Base-by-base conservation (phyloP, 2,797 vertebrate species). In the Pitangus sulphuratus region DNA sequence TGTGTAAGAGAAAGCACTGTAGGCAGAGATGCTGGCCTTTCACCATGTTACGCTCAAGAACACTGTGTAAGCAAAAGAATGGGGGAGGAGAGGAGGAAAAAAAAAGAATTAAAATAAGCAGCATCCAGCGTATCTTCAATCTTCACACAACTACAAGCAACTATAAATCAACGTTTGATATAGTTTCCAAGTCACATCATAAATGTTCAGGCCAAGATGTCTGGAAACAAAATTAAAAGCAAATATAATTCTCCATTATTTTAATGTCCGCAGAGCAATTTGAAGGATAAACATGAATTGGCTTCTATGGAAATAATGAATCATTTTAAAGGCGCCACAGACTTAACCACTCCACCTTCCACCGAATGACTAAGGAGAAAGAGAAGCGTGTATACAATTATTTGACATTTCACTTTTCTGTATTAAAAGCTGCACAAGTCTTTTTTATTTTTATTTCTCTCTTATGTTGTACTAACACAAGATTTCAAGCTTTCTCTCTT, bases 211-310 rank as follows among this genome's bases (percentile, higher is more conserved):
- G 96, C 96, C 96, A 97, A 97, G 94, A 70, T 88, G 90, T 95
- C 96, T 97, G 97, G 97, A 97, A 97, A 97, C 74, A 95, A 97
- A 97, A 97, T 97, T 96, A 97, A 97, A 97, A 97, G 95, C 94
- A 96, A 97, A 97, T 94, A 96, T 79, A 93, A 96, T 95, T 97
- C 94, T 80, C 88, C 84, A 87, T 94, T 93, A 94, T 95, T 97
- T 94, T 95, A 94, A 93, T 94, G 90, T 95, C 94, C 74, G 76
- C 84, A 84, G 88, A 94, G 83, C 4, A 81, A 92, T 95, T 50
- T 90, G 87, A 97, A 91, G 81, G 80, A 96, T 95, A 96, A 95
- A 97, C 87, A 96, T 76, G 90, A 92, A 94, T 87, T 93, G 92
- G 85, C 95, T 90, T 88, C 94, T 95, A 93, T 96, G 96, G 96